Conservation (phyloP, 2,113 vertebrate genomes). For the Nyctereutes procyonoides region DNA sequence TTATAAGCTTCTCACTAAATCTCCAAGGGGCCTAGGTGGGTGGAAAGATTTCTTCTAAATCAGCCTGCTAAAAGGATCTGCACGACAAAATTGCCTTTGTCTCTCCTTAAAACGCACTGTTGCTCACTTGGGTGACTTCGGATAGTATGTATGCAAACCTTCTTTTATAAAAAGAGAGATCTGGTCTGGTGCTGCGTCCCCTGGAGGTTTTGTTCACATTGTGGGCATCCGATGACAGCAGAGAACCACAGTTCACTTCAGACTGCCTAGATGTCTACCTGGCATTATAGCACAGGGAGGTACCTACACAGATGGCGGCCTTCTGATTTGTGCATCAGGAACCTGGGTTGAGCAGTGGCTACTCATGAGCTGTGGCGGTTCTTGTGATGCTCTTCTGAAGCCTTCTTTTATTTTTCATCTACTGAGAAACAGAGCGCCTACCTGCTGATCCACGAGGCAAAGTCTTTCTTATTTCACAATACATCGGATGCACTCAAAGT, state of each 20-base stretch:
- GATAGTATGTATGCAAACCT: background rate
- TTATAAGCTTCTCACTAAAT: slow-evolving; percentile 72
- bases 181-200: background rate
- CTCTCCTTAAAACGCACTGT: background rate
- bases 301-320: background rate
- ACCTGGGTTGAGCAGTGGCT: background rate
- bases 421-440: background rate
- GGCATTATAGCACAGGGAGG: background rate
- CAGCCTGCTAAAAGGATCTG: slow-evolving; percentile 42
- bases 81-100: background rate
- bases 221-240: background rate
- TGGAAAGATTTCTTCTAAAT: slow-evolving; percentile 49
- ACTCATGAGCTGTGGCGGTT: too few relatives aligned
- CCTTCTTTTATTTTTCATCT: background rate
- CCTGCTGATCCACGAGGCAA: background rate
- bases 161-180: background rate
- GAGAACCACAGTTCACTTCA: background rate
- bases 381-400: background rate
- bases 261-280: background rate
- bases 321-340: background rate
- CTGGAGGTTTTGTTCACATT: background rate
- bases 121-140: background rate
- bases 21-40: background rate
- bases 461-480: background rate
- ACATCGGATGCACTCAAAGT: background rate